These are phyloP conservation scores for Caenorhabditis afra DNA, from an alignment of 2,888 invertebrate species.

Conservation along the genomic window DNA sequence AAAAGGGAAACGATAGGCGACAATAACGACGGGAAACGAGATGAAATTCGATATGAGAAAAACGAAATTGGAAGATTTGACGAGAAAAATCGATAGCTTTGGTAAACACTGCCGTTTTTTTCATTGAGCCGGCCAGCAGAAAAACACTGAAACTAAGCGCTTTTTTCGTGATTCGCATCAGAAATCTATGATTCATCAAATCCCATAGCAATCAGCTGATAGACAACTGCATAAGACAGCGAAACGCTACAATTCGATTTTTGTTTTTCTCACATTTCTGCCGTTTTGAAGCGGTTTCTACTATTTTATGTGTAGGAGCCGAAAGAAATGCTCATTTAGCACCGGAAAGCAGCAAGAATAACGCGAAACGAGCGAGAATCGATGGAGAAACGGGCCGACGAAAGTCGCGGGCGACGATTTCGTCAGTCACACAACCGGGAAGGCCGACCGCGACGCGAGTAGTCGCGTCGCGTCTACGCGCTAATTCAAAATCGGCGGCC, in stretches of 20 bases:
- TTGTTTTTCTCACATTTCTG: not conserved
- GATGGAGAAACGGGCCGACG: constrained; percentile 28
- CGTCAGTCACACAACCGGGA: constrained; percentile 63
- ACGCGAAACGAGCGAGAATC: constrained; percentile 35
- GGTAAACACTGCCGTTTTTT: constrained; percentile 32
- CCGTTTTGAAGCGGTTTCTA: not conserved
- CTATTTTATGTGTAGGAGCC: not conserved
- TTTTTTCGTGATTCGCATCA: not conserved
- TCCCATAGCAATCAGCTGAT: not conserved
- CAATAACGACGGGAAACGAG: constrained; percentile 6
- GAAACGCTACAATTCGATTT: not conserved
- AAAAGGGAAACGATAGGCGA: not conserved
- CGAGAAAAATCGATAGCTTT: constrained; percentile 46
- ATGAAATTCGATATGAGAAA: constrained; percentile 38
- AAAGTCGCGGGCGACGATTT: constrained; percentile 39
- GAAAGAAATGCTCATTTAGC: constrained; percentile 6
- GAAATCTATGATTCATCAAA: not conserved
- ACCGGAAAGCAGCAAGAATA: not conserved
- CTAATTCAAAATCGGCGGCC: constrained; percentile 50
- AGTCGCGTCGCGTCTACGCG: constrained; percentile 55
- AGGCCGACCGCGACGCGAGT: constrained; percentile 60
- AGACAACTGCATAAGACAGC: no score
- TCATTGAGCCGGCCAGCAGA: not conserved
- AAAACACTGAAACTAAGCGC: not conserved
- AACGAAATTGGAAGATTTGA: constrained; percentile 12